Conservation (phyloP, 2,113 vertebrate species). For the Coturnix japonica region DNA sequence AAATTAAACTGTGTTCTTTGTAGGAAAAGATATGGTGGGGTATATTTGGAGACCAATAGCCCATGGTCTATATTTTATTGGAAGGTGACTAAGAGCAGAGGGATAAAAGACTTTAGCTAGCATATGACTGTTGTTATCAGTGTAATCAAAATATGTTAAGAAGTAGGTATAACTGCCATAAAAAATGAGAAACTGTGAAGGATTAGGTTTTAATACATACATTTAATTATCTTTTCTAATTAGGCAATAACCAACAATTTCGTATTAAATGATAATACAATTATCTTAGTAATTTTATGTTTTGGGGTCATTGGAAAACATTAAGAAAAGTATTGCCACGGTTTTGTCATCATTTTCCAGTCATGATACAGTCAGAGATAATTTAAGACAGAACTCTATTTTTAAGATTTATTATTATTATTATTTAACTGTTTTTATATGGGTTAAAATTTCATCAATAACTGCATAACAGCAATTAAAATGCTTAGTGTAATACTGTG, state of each 20-base stretch:
- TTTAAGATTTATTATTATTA: background rate
- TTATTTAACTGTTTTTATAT: slow-evolving; percentile 6
- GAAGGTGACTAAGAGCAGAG: background rate
- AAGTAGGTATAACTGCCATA: background rate
- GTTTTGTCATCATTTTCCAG: background rate
- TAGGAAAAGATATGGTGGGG: background rate
- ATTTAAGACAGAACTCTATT: background rate
- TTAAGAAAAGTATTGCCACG: background rate
- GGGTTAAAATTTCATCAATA: background rate
- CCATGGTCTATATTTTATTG: accelerated
- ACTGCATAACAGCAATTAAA: background rate
- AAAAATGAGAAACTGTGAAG: background rate
- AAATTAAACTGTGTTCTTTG: background rate
- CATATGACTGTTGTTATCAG: background rate
- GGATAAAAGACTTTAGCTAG: background rate
- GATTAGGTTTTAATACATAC: background rate
- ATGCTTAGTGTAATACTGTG: background rate
- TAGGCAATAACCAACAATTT: slow-evolving; percentile 1
- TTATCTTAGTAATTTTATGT: slow-evolving; percentile 16
- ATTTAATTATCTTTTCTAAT: background rate
- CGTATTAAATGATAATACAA: slow-evolving; percentile 12
- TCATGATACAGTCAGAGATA: background rate
- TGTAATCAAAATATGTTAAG: background rate
- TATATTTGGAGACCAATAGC: background rate
- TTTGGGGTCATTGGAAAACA: background rate